Percentiles rank a stretch among this genome's conserved stretches.
These are phyloP conservation scores for Meloidogyne hapla DNA, from an alignment of 1,140 invertebrate genomes.

Conservation along the genomic window DNA sequence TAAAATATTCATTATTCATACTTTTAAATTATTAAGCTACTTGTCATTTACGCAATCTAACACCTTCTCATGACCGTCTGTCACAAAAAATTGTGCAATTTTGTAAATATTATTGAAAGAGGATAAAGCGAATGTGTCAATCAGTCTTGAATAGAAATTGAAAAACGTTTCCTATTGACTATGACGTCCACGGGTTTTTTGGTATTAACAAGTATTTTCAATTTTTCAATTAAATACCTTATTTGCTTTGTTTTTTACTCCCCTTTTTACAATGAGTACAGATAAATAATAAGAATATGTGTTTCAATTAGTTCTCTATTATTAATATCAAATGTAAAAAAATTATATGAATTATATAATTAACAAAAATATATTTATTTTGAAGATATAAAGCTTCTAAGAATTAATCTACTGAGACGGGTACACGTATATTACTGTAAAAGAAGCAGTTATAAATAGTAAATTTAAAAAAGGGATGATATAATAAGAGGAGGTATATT, in stretches of 20 bases:
- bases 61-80: neutral
- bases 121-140: neutral
- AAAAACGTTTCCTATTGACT: neutral
- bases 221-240: neutral
- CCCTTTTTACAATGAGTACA: too few species aligned
- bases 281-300: neutral
- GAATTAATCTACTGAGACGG: too few species aligned
- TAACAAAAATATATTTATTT: neutral
- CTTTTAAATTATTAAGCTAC: neutral
- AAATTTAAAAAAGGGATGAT: too few species aligned
- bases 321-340: too few species aligned
- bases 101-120: neutral
- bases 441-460: too few species aligned
- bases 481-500: too few species aligned
- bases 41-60: neutral
- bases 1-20: neutral
- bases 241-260: neutral
- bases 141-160: slow-evolving; percentile 6
- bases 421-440: too few species aligned
- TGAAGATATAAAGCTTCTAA: too few species aligned
- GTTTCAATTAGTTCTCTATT: neutral
- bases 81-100: neutral
- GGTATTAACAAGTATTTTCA: neutral
- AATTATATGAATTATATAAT: neutral
- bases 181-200: neutral